Evolutionary conservation across 2,888 invertebrate genomes (phyloP), one percentile per base, ranked within the genome.

Genomic region (Thymelicus lineola): DNA sequence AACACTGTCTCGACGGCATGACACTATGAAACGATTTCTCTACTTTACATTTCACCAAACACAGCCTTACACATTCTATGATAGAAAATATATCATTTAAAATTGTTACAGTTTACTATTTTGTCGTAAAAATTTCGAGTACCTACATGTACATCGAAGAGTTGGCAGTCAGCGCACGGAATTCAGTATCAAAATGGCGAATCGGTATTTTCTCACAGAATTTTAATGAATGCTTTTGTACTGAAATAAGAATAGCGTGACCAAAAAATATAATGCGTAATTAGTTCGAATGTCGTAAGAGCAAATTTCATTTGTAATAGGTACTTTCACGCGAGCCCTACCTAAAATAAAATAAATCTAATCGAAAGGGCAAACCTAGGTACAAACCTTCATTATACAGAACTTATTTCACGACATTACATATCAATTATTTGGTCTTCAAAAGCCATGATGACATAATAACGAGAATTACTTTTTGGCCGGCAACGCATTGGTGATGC

Each of bases 221-320:
- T 50, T 50, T 50, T 15, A 50, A 50, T 50, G 48, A 50, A 9
- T n/a, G 15, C 48, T 17, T 50, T 50, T 50, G 48, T 17, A 50
- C 15, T 15, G 15, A 50, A 50, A 9, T 50, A n/a, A 48, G n/a
- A 48, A 6, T 48, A 50, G 48, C 48, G 48, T 50, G 48, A 17
- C 3, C 9, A 50, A 50, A 50, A 50, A 50, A 50, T 46, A 48
- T 50, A 50, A 50, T 45, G 10, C 48, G 9, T 17, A 15, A 50
- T 50, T 50, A 50, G 48, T 50, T 42, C 28, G 15, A 50, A 50
- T 17, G 48, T 50, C 2, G n/a, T 50, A 50, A 50, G 48, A 50
- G 48, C 7, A 9, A 15, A 3, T 10, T 42, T 42, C 12, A 42
- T 12, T 50, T 7, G 48, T 17, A 50, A 12, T 50, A 48, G 6